Conservation (phyloP, 1,140 invertebrate genomes). For the Drosophila insularis region DNA sequence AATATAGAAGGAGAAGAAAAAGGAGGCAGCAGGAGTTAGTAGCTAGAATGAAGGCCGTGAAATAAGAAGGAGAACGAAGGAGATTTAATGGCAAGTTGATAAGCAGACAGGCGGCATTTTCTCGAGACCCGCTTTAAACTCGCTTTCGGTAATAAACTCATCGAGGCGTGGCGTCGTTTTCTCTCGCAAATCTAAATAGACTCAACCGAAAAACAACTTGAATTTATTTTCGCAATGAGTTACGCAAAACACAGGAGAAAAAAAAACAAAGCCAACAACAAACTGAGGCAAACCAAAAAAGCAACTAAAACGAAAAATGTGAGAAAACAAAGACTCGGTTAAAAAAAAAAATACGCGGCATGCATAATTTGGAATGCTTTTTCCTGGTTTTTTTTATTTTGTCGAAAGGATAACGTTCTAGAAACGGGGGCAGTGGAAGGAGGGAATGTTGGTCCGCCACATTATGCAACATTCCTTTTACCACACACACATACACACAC, state of each 20-base stretch:
- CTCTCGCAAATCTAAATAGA: constrained; percentile 68
- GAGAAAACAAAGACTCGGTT: constrained; percentile 56
- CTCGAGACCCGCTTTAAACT: constrained; percentile 60
- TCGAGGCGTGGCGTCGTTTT: constrained; percentile 67
- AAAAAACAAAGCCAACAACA: constrained; percentile 3
- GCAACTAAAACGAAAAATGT: constrained; percentile 16
- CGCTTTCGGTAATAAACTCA: constrained; percentile 66
- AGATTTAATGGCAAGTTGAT: constrained; percentile 77
- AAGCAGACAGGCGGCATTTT: constrained; percentile 46
- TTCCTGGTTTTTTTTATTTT: constrained; percentile 8
- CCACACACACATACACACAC: constrained; percentile 36
- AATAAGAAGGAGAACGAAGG: constrained; percentile 1
- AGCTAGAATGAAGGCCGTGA: neutral
- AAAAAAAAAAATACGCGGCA: constrained; percentile 65
- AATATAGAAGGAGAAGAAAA: constrained; percentile 37
- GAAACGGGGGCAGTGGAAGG: constrained; percentile 19
- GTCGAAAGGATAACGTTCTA: constrained; percentile 20
- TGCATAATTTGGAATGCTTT: constrained; percentile 75
- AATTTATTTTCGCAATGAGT: constrained; percentile 54
- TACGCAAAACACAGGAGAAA: neutral
- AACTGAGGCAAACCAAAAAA: constrained; percentile 18
- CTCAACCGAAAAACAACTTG: constrained; percentile 57
- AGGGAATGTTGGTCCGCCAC: constrained; percentile 41
- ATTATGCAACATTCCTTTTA: constrained; percentile 76
- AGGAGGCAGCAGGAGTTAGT: neutral